Base-by-base conservation (phyloP, 2,113 vertebrate species). In the Gopherus evgoodei region DNA sequence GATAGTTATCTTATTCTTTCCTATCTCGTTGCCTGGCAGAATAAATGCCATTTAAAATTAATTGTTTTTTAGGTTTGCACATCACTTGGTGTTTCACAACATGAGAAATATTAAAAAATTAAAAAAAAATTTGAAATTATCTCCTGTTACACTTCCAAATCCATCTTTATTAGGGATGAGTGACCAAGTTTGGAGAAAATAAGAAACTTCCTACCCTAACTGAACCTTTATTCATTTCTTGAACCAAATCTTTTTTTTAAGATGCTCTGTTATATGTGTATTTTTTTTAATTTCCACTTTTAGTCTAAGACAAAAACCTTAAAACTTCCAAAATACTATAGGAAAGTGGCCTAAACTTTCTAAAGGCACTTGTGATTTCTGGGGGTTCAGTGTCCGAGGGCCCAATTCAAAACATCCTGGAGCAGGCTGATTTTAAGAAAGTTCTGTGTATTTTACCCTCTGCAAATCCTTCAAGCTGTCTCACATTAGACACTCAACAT, bases 381-480 rank as follows among this genome's bases (percentile, higher is more conserved):
- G 88, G 50, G 53, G 27, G 84, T 31, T 90, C 76, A 79, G 85
- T 79, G 19, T 80, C 89, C 52, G 56, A 49, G n/a, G 89, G 59
- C 0, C 2, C 21, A n/a, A 25, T 92, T 91, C 81, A 96, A 94
- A 87, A 47, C 49, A 78, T 86, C 90, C 27, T 31, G 35, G 29
- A 17, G 69, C n/a, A 86, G 89, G 38, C 83, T 86, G 72, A 6
- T 12, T 0, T 95, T 88, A 62, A n/a, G 69, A 93, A 91, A 84
- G 11, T 95, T 59, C 42, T 90, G 5, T 94, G 84, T 88, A 83
- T 88, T 89, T 86, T 3, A 1, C 53, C 86, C 49, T 95, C 49
- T 94, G 92, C 84, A 88, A 95, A 90, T 92, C 62, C 92, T 49
- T 35, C 49, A 50, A 44, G 25, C 11, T 47, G 54, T 84, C 62